Evolutionary conservation across 2,113 vertebrate genomes (phyloP).

Genomic region (Nesoenas mayeri): DNA sequence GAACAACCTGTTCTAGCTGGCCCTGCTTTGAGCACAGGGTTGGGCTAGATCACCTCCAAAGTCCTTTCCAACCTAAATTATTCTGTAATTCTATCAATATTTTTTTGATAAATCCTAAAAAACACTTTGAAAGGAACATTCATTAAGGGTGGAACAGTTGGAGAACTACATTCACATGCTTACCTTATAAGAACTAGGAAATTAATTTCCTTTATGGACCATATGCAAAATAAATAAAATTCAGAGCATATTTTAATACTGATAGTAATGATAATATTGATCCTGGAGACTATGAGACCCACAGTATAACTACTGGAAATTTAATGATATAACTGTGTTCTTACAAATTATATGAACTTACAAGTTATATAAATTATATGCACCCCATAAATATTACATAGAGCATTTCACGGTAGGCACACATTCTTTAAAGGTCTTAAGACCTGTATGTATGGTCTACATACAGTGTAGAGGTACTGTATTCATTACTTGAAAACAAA

Average conservation of each 20-base stretch:
- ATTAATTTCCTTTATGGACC: neutral
- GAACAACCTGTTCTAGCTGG: neutral
- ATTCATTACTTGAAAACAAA: neutral
- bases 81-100: neutral
- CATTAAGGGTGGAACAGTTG: neutral
- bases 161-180: neutral
- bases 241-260: neutral
- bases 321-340: neutral
- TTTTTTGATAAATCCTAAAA: neutral
- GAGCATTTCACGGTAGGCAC: neutral
- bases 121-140: neutral
- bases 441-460: too few species aligned
- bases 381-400: neutral
- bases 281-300: neutral
- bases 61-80: neutral
- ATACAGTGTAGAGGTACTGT: neutral
- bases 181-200: neutral
- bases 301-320: neutral
- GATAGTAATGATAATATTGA: neutral
- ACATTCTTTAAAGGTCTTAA: neutral
- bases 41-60: neutral
- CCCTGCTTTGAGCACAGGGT: neutral
- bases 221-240: neutral
- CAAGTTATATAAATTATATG: neutral
- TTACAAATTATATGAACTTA: neutral